phyloP scores from a whole-genome alignment of 2,113 vertebrate genomes.

The Diadophis punctatus region DNA sequence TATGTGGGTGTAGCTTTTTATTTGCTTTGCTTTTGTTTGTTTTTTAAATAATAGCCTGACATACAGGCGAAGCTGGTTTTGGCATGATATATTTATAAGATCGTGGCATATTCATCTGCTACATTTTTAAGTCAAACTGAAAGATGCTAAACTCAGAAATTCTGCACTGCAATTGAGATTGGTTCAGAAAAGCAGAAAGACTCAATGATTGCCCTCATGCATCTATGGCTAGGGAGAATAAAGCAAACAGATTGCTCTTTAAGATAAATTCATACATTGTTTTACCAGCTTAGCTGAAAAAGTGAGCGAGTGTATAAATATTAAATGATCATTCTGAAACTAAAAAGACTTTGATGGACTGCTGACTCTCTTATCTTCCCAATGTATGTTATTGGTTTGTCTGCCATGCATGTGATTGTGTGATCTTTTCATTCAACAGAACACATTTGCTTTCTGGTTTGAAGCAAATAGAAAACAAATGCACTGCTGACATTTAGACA shows the following conservation, averaged over 20 bases:
- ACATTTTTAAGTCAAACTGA: neutral
- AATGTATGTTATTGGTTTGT: neutral
- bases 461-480: neutral
- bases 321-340: neutral
- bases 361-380: neutral
- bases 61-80: neutral
- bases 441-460: neutral
- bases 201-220: neutral
- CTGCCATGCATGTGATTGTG: neutral
- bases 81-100: neutral
- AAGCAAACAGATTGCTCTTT: neutral
- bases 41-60: neutral
- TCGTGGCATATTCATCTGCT: neutral
- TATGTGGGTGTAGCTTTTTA: neutral
- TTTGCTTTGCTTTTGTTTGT: neutral
- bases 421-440: neutral
- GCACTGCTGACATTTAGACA: neutral
- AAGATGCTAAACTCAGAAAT: neutral
- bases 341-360: neutral
- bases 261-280: neutral
- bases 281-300: neutral
- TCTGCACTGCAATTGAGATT: neutral
- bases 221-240: neutral
- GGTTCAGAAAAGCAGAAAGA: neutral
- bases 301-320: neutral